Evolutionary conservation across 2,797 vertebrate species (phyloP), one percentile per base, ranked within the genome.

Genomic region (Atherinosoma microstoma): DNA sequence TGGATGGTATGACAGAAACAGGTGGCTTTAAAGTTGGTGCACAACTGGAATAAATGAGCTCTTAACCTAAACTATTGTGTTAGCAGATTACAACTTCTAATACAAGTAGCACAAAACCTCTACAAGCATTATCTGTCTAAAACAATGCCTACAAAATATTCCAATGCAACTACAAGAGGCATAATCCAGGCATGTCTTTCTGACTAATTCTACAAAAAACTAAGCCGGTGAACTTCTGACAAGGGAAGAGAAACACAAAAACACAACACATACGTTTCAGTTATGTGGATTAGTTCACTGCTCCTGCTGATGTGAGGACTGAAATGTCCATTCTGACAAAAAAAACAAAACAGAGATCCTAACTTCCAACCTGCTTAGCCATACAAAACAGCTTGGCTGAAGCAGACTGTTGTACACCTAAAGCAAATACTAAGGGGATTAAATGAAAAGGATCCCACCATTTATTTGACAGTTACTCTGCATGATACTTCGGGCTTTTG

Each of bases 191-290:
- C 47, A n/a, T 8, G 13, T 58, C 65, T 45, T 58, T 8, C 20
- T 24, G 24, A 70, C 58, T 49, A 73, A 10, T 53, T 54, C 16
- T 27, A 27, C 1, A 74, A 45, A 80, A 15, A 30, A 5, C 3
- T 62, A 27, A 30, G 29, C 22, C 0, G 20, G 45, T 2, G n/a
- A 24, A 47, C 12, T 54, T 36, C 51, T 16, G 6, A 76, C 12
- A 66, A n/a, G 16, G 58, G 27, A 53, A 65, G 62, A 29, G 32
- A 58, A 64, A 72, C 32, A 49, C 34, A 77, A 66, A 70, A 65
- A 34, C 10, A 3, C 1, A 35, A 79, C 38, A 35, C 38, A 12
- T 16, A 32, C 18, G 36, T 65, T 60, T 53, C 3, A 40, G 27
- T 22, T 75, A 49, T 73, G 29, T 49, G 34, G 34, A 53, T 38